Conservation (phyloP, 2,888 invertebrate genomes). For the Trissonchulus sp. region DNA sequence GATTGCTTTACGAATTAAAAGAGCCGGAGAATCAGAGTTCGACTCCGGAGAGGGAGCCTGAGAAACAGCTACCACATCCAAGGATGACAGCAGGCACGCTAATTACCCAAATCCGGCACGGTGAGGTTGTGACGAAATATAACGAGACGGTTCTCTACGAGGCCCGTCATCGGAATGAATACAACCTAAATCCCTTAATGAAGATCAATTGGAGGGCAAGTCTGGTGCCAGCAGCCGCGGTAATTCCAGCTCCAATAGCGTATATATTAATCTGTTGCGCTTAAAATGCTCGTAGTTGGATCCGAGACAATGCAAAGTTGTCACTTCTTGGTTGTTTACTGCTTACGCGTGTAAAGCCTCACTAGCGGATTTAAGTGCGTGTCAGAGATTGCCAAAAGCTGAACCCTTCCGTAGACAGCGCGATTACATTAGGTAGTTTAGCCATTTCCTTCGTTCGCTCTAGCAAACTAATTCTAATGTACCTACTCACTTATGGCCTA, state of each 20-base stretch:
- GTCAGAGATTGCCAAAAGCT: too few relatives aligned
- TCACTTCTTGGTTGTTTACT: conserved; percentile 32
- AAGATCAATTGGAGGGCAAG: conserved; percentile 65
- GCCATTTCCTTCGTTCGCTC: too few relatives aligned
- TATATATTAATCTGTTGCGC: conserved; percentile 68
- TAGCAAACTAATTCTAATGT: too few relatives aligned
- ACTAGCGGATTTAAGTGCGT: neutral
- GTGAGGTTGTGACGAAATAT: conserved; percentile 66
- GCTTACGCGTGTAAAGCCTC: neutral
- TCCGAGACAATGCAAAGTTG: conserved; percentile 46
- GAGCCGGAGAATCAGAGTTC: conserved; percentile 70
- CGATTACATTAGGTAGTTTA: too few relatives aligned
- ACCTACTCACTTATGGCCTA: too few relatives aligned
- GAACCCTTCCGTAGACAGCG: too few relatives aligned
- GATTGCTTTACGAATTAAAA: too few relatives aligned
- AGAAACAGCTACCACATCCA: conserved; percentile 67
- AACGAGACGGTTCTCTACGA: conserved; percentile 57
- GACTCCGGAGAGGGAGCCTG: conserved; percentile 68
- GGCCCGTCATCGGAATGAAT: conserved; percentile 61
- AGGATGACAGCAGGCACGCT: conserved; percentile 67
- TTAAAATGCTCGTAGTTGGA: conserved; percentile 63
- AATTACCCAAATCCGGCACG: conserved; percentile 61
- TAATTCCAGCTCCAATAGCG: conserved; percentile 67
- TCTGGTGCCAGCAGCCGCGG: conserved; percentile 68
- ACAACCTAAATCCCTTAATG: conserved; percentile 59